Conservation (phyloP, 1,140 invertebrate genomes). For the Notospermus geniculatus region DNA sequence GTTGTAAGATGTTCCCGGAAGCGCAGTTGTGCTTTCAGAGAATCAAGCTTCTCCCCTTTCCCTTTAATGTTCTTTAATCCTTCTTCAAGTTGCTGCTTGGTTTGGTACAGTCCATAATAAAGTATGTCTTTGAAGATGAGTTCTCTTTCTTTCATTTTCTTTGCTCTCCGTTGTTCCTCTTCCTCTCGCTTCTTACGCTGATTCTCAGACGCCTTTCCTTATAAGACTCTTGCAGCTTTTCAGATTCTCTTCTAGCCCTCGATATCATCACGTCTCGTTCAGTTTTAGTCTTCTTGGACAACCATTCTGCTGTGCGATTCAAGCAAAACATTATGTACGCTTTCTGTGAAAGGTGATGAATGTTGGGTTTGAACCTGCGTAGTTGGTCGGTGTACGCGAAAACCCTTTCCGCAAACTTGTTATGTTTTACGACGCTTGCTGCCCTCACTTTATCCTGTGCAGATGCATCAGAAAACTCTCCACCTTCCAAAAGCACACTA, state of each 20-base stretch:
- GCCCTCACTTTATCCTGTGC: not conserved
- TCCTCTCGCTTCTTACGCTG: not conserved
- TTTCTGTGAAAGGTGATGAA: constrained; percentile 19
- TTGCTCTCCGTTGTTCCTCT: not conserved
- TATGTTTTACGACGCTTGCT: constrained; percentile 17
- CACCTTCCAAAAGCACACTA: not conserved
- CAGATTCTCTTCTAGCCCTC: constrained; percentile 20
- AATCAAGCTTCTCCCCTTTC: not conserved
- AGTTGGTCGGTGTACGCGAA: constrained; percentile 20
- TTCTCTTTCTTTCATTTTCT: constrained; percentile 5
- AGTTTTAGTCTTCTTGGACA: constrained; percentile 8
- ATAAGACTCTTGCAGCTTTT: constrained; percentile 10
- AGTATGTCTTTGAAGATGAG: not conserved
- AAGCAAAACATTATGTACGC: constrained; percentile 26
- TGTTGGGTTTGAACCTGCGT: constrained; percentile 19
- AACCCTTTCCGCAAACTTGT: constrained; percentile 20
- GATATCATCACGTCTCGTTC: constrained; percentile 18
- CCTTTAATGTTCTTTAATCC: not conserved
- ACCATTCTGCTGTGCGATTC: constrained; percentile 27
- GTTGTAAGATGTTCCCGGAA: not conserved
- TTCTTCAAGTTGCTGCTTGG: not conserved
- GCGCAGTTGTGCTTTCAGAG: not conserved
- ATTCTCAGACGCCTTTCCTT: not conserved
- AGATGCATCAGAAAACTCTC: not conserved
- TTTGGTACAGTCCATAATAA: not conserved